Evolutionary conservation across 2,888 invertebrate species (phyloP).

Genomic region (Drosophila mayaguana): DNA sequence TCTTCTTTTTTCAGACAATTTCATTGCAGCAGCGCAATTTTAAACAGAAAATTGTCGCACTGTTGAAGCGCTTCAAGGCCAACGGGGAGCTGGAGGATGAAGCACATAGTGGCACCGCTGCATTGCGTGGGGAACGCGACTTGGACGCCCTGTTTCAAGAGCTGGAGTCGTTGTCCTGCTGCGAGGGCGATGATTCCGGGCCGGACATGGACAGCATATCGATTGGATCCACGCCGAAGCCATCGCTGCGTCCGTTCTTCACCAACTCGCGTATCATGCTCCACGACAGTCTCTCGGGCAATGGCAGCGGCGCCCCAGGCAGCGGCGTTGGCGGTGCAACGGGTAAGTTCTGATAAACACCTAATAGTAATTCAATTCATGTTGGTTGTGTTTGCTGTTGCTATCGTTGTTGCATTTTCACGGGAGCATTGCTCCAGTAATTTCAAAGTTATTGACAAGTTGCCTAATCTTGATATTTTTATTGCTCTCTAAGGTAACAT

Average conservation of each 20-base stretch:
- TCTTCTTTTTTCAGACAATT: constrained; percentile 78
- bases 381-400: constrained; percentile 7
- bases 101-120: constrained; percentile 87
- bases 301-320: constrained; percentile 40
- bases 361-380: not conserved
- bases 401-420: constrained; percentile 11
- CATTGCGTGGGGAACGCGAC: constrained; percentile 92
- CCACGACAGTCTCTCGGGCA: constrained; percentile 84
- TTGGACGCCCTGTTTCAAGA: constrained; percentile 98
- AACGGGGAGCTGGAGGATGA: constrained; percentile 94
- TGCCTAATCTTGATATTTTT: constrained; percentile 25
- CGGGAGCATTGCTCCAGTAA: constrained; percentile 14
- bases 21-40: constrained; percentile 93
- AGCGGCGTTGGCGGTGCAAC: constrained; percentile 46
- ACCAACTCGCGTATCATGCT: constrained; percentile 94
- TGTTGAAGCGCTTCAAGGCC: constrained; percentile 96
- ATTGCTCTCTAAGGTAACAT: constrained; percentile 23
- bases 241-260: constrained; percentile 97
- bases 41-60: constrained; percentile 98
- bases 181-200: constrained; percentile 94
- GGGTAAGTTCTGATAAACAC: constrained; percentile 47
- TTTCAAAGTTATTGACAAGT: constrained; percentile 32
- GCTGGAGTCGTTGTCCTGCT: constrained; percentile 95
- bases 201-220: constrained; percentile 98
- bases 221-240: constrained; percentile 98